A percentile compares a stretch with the other conserved stretches of the same genome.
Conservation (phyloP, 2,888 invertebrate species). For the Agrilus mali region DNA sequence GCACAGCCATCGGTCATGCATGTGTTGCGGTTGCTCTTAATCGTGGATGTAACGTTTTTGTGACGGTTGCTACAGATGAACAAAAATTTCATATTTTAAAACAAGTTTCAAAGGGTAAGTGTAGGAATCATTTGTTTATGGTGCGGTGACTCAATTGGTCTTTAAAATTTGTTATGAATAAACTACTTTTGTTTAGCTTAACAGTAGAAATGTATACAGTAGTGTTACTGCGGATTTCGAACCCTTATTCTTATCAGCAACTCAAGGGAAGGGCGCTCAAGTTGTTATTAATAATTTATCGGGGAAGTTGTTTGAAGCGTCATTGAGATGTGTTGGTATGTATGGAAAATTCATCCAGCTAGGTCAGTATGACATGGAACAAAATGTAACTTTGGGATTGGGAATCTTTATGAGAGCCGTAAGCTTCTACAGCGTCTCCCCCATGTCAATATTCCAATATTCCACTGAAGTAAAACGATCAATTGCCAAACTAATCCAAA, state of each 20-base stretch:
- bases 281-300: conserved; percentile 82
- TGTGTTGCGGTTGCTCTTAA: conserved; percentile 50
- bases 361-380: conserved; percentile 68
- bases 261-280: conserved; percentile 80
- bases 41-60: conserved; percentile 45
- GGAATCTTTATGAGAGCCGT: conserved; percentile 61
- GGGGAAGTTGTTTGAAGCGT: conserved; percentile 73
- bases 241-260: conserved; percentile 63
- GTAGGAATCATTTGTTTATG: too few species aligned
- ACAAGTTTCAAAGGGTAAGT: conserved; percentile 25
- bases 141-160: too few species aligned
- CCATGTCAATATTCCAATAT: conserved; percentile 52
- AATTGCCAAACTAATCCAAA: conserved; percentile 42
- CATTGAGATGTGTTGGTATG: conserved; percentile 45
- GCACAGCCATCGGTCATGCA: conserved; percentile 60
- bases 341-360: conserved; percentile 71
- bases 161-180: too few species aligned
- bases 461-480: conserved; percentile 39
- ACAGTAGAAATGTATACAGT: conserved; percentile 24
- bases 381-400: conserved; percentile 59
- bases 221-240: conserved; percentile 63
- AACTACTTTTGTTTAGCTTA: conserved; percentile 20
- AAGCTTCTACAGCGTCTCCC: conserved; percentile 65
- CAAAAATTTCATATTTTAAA: conserved; percentile 27
- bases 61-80: conserved; percentile 44